A percentile compares a stretch with the other conserved stretches of the same genome.
These are phyloP conservation scores for Morelia viridis DNA, from an alignment of 2,797 vertebrate genomes.

Conservation along the genomic window DNA sequence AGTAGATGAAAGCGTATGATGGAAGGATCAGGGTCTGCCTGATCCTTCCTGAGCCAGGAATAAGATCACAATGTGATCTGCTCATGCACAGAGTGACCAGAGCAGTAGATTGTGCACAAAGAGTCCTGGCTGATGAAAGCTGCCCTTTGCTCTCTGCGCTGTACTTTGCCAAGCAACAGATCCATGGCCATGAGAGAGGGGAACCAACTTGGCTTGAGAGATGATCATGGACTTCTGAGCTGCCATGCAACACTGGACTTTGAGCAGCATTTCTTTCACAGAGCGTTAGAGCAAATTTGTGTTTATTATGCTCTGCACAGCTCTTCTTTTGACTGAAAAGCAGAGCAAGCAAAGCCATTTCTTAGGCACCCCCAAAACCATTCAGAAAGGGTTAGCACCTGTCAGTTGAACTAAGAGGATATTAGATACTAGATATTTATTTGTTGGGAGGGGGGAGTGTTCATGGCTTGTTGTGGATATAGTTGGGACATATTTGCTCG, in stretches of 20 bases:
- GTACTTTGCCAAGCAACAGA: slow-evolving; percentile 16
- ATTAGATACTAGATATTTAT: not conserved
- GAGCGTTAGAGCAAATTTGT: not conserved
- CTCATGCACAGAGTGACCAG: slow-evolving; percentile 12
- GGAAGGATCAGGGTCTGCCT: not conserved
- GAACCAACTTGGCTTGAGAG: slow-evolving; percentile 43
- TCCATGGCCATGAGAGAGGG: slow-evolving; percentile 38
- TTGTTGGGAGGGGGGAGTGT: not conserved
- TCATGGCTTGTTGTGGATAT: not conserved
- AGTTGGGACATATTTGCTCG: not conserved
- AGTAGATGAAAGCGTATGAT: fast-evolving
- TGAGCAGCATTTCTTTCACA: not conserved
- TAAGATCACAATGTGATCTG: not conserved
- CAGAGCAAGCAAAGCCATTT: not conserved
- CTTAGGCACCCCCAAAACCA: not conserved
- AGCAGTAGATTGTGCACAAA: not conserved
- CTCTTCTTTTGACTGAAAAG: not conserved
- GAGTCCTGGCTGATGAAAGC: slow-evolving; percentile 58
- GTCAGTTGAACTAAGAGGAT: not conserved
- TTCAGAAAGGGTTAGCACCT: not conserved
- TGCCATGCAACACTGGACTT: slow-evolving; percentile 25
- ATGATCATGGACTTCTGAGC: slow-evolving; percentile 54
- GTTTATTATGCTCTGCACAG: not conserved
- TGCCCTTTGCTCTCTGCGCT: slow-evolving; percentile 53
- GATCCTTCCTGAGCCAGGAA: not conserved